These are phyloP conservation scores for Lithophane semibrunnea DNA, from an alignment of 2,888 invertebrate genomes.

Conservation along the genomic window DNA sequence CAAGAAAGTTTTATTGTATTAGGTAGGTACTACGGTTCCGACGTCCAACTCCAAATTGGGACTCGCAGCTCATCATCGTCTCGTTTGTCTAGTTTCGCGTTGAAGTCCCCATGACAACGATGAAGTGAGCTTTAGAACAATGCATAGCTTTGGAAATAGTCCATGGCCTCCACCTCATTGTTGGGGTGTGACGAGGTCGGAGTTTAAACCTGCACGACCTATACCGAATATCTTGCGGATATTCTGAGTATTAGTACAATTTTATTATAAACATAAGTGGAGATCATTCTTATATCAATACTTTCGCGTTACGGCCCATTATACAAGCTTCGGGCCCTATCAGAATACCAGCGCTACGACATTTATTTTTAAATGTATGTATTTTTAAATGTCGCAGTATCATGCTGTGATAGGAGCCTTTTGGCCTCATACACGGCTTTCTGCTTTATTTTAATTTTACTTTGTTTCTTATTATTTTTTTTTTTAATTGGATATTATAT, in stretches of 20 bases:
- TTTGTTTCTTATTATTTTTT: too few species aligned
- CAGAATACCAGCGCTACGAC: too few species aligned
- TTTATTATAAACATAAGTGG: background rate
- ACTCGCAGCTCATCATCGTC: background rate
- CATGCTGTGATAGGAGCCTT: too few species aligned
- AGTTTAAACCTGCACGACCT: background rate
- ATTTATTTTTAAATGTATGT: too few species aligned
- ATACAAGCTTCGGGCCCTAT: too few species aligned
- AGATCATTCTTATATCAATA: background rate
- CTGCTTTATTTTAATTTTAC: too few species aligned
- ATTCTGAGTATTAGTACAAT: background rate
- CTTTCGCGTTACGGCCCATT: background rate
- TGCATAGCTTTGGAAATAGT: background rate
- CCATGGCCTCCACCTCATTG: background rate
- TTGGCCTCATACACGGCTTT: too few species aligned
- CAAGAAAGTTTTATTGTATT: background rate
- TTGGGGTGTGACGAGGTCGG: background rate
- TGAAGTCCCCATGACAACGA: background rate
- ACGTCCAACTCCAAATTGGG: background rate
- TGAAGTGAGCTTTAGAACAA: background rate
- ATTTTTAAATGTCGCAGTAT: too few species aligned
- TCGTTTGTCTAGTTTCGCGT: background rate
- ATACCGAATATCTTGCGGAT: background rate
- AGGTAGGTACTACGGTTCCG: background rate
- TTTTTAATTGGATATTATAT: too few species aligned